phyloP scores from a whole-genome alignment of 2,888 invertebrate species.

The Ceriagrion tenellum region DNA sequence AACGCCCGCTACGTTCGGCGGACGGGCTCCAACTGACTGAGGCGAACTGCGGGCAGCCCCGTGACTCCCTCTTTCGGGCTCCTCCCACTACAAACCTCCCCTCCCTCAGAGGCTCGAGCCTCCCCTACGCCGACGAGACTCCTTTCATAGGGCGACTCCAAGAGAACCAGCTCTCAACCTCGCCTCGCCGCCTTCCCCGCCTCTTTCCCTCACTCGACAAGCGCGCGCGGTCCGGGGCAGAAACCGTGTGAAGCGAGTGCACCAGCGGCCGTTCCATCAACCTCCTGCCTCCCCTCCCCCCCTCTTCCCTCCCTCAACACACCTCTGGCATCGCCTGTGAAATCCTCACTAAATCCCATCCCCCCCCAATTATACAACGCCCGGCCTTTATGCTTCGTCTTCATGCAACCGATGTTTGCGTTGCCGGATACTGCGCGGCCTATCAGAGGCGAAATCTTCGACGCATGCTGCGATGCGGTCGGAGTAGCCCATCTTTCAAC shows the following conservation, averaged over 20 bases:
- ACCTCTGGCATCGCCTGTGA: neutral
- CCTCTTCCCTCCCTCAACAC: neutral
- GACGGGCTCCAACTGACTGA: neutral
- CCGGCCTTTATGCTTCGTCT: neutral
- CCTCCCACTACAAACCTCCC: neutral
- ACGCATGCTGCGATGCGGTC: too few relatives aligned
- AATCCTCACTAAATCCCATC: neutral
- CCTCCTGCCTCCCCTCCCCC: neutral
- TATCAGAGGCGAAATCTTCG: too few relatives aligned
- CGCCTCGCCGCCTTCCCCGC: neutral
- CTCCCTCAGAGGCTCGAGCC: neutral
- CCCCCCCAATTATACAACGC: neutral
- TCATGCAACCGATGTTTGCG: too few relatives aligned
- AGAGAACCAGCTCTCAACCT: neutral
- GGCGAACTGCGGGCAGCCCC: neutral
- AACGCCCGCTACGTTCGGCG: neutral
- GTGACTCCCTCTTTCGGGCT: neutral
- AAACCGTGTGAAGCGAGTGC: slow-evolving; percentile 3
- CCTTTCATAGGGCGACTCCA: slow-evolving; percentile 16
- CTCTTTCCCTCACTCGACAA: neutral
- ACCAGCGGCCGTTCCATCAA: neutral
- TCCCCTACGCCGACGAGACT: neutral
- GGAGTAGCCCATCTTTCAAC: too few relatives aligned
- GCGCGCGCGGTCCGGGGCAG: neutral
- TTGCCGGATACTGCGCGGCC: too few relatives aligned